A percentile compares a stretch with the other conserved stretches of the same genome.
phyloP scores from a whole-genome alignment of 2,113 vertebrate species.

The Boulengeromyrus knoepffleri region DNA sequence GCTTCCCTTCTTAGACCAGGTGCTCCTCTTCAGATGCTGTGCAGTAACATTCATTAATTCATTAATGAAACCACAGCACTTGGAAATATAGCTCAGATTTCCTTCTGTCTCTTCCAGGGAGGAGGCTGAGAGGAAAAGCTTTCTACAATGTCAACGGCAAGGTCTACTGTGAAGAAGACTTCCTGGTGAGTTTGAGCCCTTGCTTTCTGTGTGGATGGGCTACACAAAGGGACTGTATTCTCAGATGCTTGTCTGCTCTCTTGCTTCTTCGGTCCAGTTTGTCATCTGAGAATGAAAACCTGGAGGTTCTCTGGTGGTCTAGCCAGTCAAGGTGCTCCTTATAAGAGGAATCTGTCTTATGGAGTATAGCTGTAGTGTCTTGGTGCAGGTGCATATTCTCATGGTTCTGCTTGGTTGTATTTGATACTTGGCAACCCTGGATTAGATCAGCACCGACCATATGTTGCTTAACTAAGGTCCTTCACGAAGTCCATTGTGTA shows the following conservation, averaged over 20 bases:
- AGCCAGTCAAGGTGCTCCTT: neutral
- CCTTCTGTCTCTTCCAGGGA: constrained; percentile 59
- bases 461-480: neutral
- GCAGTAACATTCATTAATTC: neutral
- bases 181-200: constrained; percentile 68
- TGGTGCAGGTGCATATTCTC: neutral
- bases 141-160: constrained; percentile 97
- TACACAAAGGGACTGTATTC: neutral
- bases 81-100: neutral
- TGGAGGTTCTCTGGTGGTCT: neutral
- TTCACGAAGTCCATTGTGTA: neutral
- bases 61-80: neutral
- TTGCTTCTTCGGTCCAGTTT: neutral
- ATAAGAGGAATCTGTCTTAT: neutral
- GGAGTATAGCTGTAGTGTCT: neutral
- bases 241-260: neutral
- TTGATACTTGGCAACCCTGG: neutral
- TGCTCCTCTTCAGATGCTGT: neutral
- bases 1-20: neutral
- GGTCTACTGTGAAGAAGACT: constrained; percentile 97
- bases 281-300: neutral
- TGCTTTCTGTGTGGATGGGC: neutral
- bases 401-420: neutral
- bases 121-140: constrained; percentile 88
- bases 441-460: neutral